A percentile compares a stretch with the other conserved stretches of the same genome.
These are phyloP conservation scores for Diarsia mendica DNA, from an alignment of 2,888 invertebrate genomes.

Conservation along the genomic window DNA sequence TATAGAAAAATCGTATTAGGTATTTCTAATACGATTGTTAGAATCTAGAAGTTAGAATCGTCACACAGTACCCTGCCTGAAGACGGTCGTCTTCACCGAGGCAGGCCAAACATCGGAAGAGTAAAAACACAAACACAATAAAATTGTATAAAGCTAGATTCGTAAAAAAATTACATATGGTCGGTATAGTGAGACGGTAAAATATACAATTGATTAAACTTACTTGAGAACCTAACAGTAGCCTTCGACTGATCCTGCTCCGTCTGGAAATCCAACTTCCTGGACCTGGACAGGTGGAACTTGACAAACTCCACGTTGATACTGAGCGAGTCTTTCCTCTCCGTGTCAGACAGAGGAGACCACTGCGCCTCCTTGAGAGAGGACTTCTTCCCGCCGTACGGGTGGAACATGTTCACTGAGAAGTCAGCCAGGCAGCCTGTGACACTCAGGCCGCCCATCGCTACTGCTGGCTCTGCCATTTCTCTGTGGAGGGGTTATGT, in stretches of 20 bases:
- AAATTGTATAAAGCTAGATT: too few species aligned
- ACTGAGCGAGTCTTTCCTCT: slow-evolving; percentile 98
- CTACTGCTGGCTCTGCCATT: slow-evolving; percentile 91
- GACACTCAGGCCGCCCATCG: slow-evolving; percentile 96
- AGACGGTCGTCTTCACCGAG: too few species aligned
- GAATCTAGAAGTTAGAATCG: too few species aligned
- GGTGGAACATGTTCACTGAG: slow-evolving; percentile 99
- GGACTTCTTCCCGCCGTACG: slow-evolving; percentile 97
- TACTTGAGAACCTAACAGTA: slow-evolving; percentile 98
- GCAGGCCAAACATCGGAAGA: too few species aligned
- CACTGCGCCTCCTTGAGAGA: slow-evolving; percentile 93
- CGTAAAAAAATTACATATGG: too few species aligned
- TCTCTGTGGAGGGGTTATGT: slow-evolving; percentile 80
- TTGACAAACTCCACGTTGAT: slow-evolving; percentile 99
- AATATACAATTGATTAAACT: too few species aligned
- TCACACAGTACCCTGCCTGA: too few species aligned
- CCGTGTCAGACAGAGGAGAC: slow-evolving; percentile 96
- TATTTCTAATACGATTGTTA: not conserved
- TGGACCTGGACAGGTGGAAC: slow-evolving; percentile 97
- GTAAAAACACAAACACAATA: too few species aligned
- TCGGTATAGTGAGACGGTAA: not conserved
- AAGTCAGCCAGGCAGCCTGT: slow-evolving; percentile 99
- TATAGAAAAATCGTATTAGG: not conserved
- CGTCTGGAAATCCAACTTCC: slow-evolving; percentile 95
- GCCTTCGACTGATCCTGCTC: slow-evolving; percentile 94